Evolutionary conservation across 2,113 vertebrate genomes (phyloP).

Genomic region (Progne subis): DNA sequence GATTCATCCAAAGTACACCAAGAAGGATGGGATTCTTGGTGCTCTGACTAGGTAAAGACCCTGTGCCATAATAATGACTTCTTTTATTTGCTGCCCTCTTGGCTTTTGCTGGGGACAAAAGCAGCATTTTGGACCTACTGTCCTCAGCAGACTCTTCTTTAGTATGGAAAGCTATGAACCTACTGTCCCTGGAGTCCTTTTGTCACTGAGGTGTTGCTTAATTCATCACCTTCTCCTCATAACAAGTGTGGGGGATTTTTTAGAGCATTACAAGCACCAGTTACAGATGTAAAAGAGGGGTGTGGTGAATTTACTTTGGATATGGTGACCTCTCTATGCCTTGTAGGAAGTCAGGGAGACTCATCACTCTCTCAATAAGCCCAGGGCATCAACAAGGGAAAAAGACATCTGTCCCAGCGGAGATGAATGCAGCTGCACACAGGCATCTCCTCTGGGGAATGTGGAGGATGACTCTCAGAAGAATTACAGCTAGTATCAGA

Average conservation of each 20-base stretch:
- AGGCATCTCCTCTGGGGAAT: neutral
- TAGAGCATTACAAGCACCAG: rapidly evolving
- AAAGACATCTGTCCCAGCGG: neutral
- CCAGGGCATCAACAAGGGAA: neutral
- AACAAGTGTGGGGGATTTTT: neutral
- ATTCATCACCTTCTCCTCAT: neutral
- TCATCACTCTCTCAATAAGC: neutral
- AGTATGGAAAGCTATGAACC: neutral
- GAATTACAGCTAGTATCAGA: neutral
- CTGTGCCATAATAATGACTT: neutral
- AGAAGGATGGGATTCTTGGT: neutral
- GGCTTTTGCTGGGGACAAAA: neutral
- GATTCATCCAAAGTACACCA: neutral
- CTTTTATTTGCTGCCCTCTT: neutral
- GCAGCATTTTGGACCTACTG: neutral
- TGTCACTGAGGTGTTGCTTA: neutral
- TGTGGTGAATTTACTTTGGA: neutral
- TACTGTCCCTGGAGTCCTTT: neutral
- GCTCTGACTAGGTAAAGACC: neutral
- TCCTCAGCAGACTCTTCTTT: neutral
- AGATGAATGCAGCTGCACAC: neutral
- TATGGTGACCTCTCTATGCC: neutral
- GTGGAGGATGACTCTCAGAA: neutral
- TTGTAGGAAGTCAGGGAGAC: neutral
- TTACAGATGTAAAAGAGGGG: neutral